phyloP scores from a whole-genome alignment of 2,888 invertebrate species.

The Drosophila borborema region DNA sequence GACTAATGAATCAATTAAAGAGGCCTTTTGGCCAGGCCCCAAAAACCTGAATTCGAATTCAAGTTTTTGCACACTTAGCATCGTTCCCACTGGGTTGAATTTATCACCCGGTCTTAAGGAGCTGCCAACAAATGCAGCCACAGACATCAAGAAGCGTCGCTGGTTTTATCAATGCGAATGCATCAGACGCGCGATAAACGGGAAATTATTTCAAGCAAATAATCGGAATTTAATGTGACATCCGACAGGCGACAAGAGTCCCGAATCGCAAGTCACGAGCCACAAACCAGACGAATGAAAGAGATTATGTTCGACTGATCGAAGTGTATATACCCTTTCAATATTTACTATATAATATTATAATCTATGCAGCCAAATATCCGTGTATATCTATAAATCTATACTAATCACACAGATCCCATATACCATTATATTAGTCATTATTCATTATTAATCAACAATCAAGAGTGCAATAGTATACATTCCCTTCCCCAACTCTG shows the following conservation, averaged over 20 bases:
- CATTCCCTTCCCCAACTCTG: background rate
- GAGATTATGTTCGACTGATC: background rate
- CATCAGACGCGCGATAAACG: slow-evolving; percentile 62
- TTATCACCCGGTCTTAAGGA: slow-evolving; percentile 52
- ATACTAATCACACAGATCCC: too few species aligned
- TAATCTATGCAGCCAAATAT: too few species aligned
- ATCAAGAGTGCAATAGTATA: background rate
- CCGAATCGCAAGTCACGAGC: slow-evolving; percentile 25
- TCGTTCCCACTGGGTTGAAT: slow-evolving; percentile 36
- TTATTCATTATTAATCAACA: too few species aligned
- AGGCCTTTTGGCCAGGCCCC: slow-evolving; percentile 40
- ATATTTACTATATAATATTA: too few species aligned
- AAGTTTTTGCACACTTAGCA: slow-evolving; percentile 19
- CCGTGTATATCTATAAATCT: too few species aligned
- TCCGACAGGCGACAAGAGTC: slow-evolving; percentile 66
- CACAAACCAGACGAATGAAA: slow-evolving; percentile 25
- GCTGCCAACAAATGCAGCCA: slow-evolving; percentile 56
- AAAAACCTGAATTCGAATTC: slow-evolving; percentile 29
- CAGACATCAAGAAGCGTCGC: slow-evolving; percentile 51
- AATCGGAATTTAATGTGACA: slow-evolving; percentile 79
- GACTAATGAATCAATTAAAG: slow-evolving; percentile 78
- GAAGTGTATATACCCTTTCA: slow-evolving; percentile 7
- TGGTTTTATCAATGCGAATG: slow-evolving; percentile 49
- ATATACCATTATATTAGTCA: too few species aligned
- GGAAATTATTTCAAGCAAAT: slow-evolving; percentile 79